A percentile compares a stretch with the other conserved stretches of the same genome.
These are phyloP conservation scores for Drosophila carrolli DNA, from an alignment of 1,140 invertebrate species.

Conservation along the genomic window DNA sequence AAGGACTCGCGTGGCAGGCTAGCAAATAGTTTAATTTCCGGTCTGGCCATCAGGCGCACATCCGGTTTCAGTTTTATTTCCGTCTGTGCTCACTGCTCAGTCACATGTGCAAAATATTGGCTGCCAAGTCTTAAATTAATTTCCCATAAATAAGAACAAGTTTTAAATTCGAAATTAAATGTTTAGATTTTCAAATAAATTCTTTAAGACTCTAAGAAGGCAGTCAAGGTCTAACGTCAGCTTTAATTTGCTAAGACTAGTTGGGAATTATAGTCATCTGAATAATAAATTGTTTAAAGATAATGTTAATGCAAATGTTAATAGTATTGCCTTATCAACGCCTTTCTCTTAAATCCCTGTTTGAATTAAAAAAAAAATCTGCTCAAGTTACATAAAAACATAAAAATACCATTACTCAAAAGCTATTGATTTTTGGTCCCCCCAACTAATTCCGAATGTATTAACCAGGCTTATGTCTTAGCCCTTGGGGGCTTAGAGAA, in stretches of 20 bases:
- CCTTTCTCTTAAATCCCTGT: too few species aligned
- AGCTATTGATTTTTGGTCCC: conserved; percentile 42
- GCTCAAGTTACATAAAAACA: too few species aligned
- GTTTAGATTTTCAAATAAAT: neutral
- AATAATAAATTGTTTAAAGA: too few species aligned
- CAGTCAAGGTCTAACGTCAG: too few species aligned
- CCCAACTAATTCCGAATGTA: conserved; percentile 57
- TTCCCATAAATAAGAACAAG: neutral
- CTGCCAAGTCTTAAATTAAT: conserved; percentile 6
- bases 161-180: neutral
- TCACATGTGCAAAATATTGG: conserved; percentile 34
- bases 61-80: conserved; percentile 82
- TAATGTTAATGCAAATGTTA: too few species aligned
- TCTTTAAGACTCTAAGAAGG: too few species aligned
- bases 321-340: too few species aligned
- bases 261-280: too few species aligned
- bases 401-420: conserved; percentile 3
- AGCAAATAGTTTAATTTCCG: conserved; percentile 83
- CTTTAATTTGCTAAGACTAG: too few species aligned
- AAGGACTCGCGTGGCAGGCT: conserved; percentile 39
- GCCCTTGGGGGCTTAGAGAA: conserved; percentile 51
- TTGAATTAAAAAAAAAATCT: too few species aligned
- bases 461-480: conserved; percentile 59
- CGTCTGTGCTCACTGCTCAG: conserved; percentile 30
- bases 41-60: conserved; percentile 60